Conservation (phyloP, 2,113 vertebrate genomes). For the Bombycilla garrulus region DNA sequence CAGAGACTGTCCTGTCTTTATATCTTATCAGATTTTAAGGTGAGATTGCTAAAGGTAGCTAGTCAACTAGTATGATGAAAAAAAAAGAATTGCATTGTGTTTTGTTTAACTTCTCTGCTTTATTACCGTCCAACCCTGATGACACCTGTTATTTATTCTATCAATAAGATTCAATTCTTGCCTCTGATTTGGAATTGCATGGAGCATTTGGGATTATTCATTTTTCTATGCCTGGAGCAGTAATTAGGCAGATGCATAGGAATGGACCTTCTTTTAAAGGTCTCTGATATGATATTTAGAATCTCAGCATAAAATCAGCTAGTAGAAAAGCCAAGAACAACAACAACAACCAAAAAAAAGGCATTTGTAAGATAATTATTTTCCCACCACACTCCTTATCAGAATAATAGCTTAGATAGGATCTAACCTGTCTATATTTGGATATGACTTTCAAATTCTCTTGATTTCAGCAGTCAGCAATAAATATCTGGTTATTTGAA, state of each 20-base stretch:
- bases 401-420: background rate
- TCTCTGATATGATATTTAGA: background rate
- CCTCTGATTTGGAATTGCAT: background rate
- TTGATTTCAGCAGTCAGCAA: background rate
- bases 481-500: background rate
- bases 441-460: background rate
- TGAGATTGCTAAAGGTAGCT: background rate
- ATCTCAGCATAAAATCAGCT: background rate
- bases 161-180: background rate
- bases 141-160: background rate
- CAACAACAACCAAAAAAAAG: background rate
- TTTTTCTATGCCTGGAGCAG: background rate
- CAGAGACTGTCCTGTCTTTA: background rate
- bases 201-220: background rate
- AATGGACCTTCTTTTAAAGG: background rate
- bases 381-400: accelerated
- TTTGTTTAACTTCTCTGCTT: background rate
- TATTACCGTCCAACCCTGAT: background rate
- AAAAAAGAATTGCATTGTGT: background rate
- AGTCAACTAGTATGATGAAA: background rate
- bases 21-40: background rate
- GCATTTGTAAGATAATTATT: background rate
- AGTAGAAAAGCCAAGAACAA: background rate
- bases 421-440: background rate
- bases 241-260: background rate